Conservation (phyloP, 2,797 vertebrate species). For the Urocyon cinereoargenteus region DNA sequence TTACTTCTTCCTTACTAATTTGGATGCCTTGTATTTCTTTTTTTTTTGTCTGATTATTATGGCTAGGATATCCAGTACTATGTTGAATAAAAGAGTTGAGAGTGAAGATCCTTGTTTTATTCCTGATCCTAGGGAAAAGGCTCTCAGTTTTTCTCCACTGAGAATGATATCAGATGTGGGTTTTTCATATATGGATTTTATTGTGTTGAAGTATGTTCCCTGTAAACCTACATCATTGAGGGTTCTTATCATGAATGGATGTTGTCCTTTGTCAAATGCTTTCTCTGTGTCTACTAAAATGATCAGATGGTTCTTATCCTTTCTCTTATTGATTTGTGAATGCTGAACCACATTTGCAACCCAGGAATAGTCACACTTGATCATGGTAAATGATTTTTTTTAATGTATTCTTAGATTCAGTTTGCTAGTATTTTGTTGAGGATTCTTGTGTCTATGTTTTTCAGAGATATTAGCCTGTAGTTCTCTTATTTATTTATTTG, state of each 20-base stretch:
- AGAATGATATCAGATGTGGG: background rate
- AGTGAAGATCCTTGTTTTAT: background rate
- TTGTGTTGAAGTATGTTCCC: background rate
- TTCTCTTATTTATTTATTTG: background rate
- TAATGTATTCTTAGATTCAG: background rate
- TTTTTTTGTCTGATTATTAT: background rate
- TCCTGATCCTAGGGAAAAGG: background rate
- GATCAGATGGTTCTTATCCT: background rate
- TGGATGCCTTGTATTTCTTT: background rate
- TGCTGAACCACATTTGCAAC: background rate
- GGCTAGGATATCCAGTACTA: background rate
- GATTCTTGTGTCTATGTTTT: background rate
- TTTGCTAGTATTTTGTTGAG: background rate
- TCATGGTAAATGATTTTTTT: background rate
- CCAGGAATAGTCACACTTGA: background rate
- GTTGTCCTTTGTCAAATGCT: background rate
- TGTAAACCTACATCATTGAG: background rate
- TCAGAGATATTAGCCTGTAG: background rate
- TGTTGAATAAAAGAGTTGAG: background rate
- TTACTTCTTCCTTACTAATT: background rate
- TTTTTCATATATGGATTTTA: background rate
- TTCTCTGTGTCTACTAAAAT: background rate
- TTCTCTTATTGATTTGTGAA: background rate
- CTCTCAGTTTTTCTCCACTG: background rate
- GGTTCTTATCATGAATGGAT: background rate